Evolutionary conservation across 1,140 invertebrate genomes (phyloP), one percentile per base, ranked within the genome.

Genomic region (Aculops lycopersici): DNA sequence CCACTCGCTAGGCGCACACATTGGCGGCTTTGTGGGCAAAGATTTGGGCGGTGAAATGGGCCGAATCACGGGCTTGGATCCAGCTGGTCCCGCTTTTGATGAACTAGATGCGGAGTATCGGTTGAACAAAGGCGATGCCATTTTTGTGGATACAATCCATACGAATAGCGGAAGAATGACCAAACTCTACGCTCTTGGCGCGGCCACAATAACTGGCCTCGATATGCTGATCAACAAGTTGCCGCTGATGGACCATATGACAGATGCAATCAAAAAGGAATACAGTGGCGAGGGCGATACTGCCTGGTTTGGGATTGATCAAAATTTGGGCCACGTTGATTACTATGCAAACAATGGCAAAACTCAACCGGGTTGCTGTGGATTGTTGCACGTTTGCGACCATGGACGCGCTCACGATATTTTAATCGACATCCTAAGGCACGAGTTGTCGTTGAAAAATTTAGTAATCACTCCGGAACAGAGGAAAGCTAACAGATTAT

Each of bases 141-240:
- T 59, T 17, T 77, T 75, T 47, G 74, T 78, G 1, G 73, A 76
- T 48, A 64, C 70, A 2, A 68, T 77, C 45, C 73, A 77, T 49
- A 62, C 63, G 0, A 17, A 43, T 21, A 71, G 71, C 1, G 5
- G 70, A 53, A n/a, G n/a, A n/a, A n/a, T n/a, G n/a, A n/a, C n/a
- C n/a, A n/a, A n/a, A n/a, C n/a, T n/a, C n/a, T n/a, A n/a, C n/a
- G n/a, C n/a, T n/a, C n/a, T n/a, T n/a, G n/a, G n/a, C n/a, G n/a
- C n/a, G n/a, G n/a, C n/a, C n/a, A n/a, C n/a, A n/a, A n/a, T n/a
- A n/a, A n/a, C n/a, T n/a, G n/a, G n/a, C n/a, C n/a, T n/a, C n/a
- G n/a, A n/a, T n/a, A n/a, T n/a, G n/a, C n/a, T n/a, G n/a, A n/a
- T n/a, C n/a, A n/a, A n/a, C n/a, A n/a, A n/a, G n/a, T n/a, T n/a